Evolutionary conservation across 2,888 invertebrate genomes (phyloP), one percentile per base, ranked within the genome.

Genomic region (Drosophila algonquin): DNA sequence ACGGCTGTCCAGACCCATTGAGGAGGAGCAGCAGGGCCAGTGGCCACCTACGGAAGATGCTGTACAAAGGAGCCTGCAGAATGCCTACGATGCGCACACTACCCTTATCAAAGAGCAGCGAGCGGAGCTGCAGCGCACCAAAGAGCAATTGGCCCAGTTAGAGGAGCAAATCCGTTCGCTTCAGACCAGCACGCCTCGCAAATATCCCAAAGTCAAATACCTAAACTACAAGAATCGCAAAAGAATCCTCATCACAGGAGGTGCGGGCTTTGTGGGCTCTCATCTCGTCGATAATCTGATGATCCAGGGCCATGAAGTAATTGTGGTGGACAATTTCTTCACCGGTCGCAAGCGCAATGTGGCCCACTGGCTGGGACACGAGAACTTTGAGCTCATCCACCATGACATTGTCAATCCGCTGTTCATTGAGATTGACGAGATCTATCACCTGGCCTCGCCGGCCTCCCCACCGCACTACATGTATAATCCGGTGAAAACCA

Each of bases 391-490:
- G 92, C 93, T 99, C 78, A 97, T 99, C 55, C 98, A 99, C 92
- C 99, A 99, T 92, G 99, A 99, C 90, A 98, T 99, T 88, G 99
- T 99, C 0, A 98, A 99, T 93, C 98, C 99, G 21, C 93, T 99
- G 51, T 99, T 97, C 92, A 96, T 99, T 75, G 99, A 99, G 94
- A 98, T 99, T 59, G 97, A 97, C 92, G 97, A 99, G 93, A 99
- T 99, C 89, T 99, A 99, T 92, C 99, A 99, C 92, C 93, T 99
- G 90, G 99, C 99, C 18, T 99, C 99, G 91, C 99, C 99, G 10
- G 99, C 99, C 1, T 98, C 98, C 81, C 99, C 99, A 24, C 99
- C 98, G 0, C 99, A 99, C 93, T 99, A 99, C 91, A 99, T 99
- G 99, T 96, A 97, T 91, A 99, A 99, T 93, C 99, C 99, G 35